Base-by-base conservation (phyloP, 2,113 vertebrate genomes). In the Oophaga pumilio region DNA sequence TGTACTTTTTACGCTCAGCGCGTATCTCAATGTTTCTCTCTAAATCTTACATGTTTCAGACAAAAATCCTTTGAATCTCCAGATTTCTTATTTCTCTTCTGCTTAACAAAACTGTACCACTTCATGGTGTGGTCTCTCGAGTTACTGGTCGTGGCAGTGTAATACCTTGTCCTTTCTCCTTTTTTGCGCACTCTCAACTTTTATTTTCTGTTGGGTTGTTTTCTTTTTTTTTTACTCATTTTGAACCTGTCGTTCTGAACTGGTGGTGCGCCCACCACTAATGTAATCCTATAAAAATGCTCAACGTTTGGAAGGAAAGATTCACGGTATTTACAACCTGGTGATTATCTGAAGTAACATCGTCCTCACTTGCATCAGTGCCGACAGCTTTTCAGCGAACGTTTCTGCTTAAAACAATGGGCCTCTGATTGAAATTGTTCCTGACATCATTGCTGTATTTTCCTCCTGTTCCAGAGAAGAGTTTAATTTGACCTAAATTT, bases 401-500 rank as follows among this genome's bases (percentile, higher is more conserved):
- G 15, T n/a, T 14, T 26, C 11, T 81, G 64, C 77, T 43, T 81
- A 81, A 81, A 68, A 87, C 77, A 87, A 87, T 87, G 53, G 28
- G 10, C 33, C 81, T 78, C 84, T 87, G 85, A 81, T 87, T 87
- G 50, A 73, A 81, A 81, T 73, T 43, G 49, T 81, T 87, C 60
- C 7, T 49, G 77, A 82, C 85, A 71, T 73, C 76, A 86, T 78
- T 60, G 73, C 43, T 68, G 52, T 60, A 43, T 81, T 81, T 81
- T 87, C 53, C 22, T 57, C 53, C 62, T 28, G 20, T 81, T 78
- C 28, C 33, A 59, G 64, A 71, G 52, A 80, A 79, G 18, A 24
- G 24, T 71, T 5, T 73, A 26, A 60, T 87, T 87, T 87, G 77
- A 87, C 85, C 66, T 73, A 81, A 80, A 87, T 82, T 87, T 73